Conservation (phyloP, 2,888 invertebrate genomes). For the Erpobdella octoculata region DNA sequence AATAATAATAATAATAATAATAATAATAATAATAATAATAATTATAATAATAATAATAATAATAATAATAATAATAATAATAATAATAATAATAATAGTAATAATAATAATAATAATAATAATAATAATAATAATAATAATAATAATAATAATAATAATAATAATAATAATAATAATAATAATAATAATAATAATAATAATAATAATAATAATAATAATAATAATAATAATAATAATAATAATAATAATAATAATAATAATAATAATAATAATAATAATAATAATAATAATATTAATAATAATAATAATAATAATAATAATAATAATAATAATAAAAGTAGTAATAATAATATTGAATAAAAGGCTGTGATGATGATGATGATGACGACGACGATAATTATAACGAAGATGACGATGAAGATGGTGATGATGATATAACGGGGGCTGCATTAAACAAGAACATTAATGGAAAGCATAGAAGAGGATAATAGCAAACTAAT, state of each 20-base stretch:
- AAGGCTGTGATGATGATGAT: conserved; percentile 23
- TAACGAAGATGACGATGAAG: neutral
- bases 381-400: neutral
- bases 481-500: too few species aligned
- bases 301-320: neutral
- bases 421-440: too few species aligned
- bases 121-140: conserved; percentile 9
- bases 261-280: conserved; percentile 5
- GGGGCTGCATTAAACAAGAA: too few species aligned
- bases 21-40: conserved; percentile 24
- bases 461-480: too few species aligned
- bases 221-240: conserved; percentile 22
- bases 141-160: conserved; percentile 16
- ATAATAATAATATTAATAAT: neutral
- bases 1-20: conserved; percentile 29
- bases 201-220: conserved; percentile 8
- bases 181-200: conserved; percentile 14
- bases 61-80: conserved; percentile 29
- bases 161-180: conserved; percentile 20
- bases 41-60: conserved; percentile 26
- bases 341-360: conserved; percentile 8
- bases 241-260: conserved; percentile 16
- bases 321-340: neutral
- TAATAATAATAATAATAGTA: conserved; percentile 21
- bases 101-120: conserved; percentile 23